phyloP scores from a whole-genome alignment of 2,888 invertebrate genomes.

The Pachliopta kotzebuea region DNA sequence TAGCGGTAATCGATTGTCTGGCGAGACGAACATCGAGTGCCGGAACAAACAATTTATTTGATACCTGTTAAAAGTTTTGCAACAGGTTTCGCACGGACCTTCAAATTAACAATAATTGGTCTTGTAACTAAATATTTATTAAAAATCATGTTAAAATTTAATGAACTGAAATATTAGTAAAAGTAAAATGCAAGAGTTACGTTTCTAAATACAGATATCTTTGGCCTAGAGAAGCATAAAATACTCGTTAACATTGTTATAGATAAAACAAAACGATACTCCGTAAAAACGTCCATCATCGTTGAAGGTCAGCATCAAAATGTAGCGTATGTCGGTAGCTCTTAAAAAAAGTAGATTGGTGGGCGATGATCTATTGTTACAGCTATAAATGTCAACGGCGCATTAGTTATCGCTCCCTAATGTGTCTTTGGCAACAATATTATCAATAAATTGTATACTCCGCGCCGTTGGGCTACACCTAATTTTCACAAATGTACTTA shows the following conservation, averaged over 20 bases:
- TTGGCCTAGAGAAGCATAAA: background rate
- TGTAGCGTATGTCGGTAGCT: slow-evolving; percentile 30
- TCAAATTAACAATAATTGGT: slow-evolving; percentile 7
- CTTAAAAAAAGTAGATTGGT: slow-evolving; percentile 29
- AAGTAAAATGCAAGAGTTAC: background rate
- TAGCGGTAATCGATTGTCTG: slow-evolving; percentile 30
- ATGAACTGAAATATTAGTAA: background rate
- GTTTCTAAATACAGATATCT: background rate
- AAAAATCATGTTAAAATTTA: background rate
- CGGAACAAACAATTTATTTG: slow-evolving; percentile 29
- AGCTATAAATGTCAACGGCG: slow-evolving; percentile 31
- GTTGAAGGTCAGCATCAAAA: slow-evolving; percentile 21
- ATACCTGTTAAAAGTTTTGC: slow-evolving; percentile 25
- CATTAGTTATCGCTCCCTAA: slow-evolving; percentile 29
- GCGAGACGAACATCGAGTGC: slow-evolving; percentile 23
- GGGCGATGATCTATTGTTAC: slow-evolving; percentile 39
- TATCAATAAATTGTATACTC: slow-evolving; percentile 30
- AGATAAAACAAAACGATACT: slow-evolving; percentile 19
- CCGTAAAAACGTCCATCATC: slow-evolving; percentile 24
- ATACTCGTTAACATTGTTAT: slow-evolving; percentile 6
- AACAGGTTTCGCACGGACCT: slow-evolving; percentile 12
- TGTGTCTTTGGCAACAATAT: slow-evolving; percentile 30
- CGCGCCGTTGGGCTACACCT: slow-evolving; percentile 19
- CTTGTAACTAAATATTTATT: background rate
- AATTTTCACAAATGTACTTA: slow-evolving; percentile 7